Base-by-base conservation (phyloP, 2,797 vertebrate species). In the Psittacula derbiana region DNA sequence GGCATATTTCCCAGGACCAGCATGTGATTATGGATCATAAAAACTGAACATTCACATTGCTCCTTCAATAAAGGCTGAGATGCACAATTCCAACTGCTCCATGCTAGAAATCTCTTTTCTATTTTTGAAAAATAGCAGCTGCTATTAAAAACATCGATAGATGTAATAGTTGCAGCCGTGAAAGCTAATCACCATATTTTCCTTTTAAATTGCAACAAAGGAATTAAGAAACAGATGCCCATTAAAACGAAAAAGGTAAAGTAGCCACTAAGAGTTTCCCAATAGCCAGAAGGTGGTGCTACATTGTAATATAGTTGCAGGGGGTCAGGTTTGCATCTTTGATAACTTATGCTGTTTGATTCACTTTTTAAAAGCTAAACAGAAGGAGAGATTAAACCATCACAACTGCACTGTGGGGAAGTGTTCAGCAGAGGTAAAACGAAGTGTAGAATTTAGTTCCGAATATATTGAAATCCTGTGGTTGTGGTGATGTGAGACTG, bases 201-300 rank as follows among this genome's bases (percentile, higher is more conserved):
- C 73, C 58, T 74, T 79, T 83, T 90, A 71, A 87, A 88, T 90
- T 76, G 46, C 69, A 90, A 86, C 57, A 87, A 55, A 93, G 43
- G 52, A 94, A 76, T 86, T 87, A 49, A 71, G 86, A 75, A 91
- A 50, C 76, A 89, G 71, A 89, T 65, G 57, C 6, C 36, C 55
- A 50, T 65, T 74, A 81, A 76, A 90, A 27, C 0, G 3, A 41
- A 46, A 71, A 69, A 81, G 52, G 57, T 90, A 28, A 92, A 82
- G 75, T 33, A 93, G 27, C 71, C 73, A 36, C 28, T 67, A 81
- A 40, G 73, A 86, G 47, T 85, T 95, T 70, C 47, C 67, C 66
- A 69, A n/a, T 73, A 88, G 79, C 98, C 98, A 98, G 98, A 97
- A 98, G 98, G 96, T 98, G 98, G 97, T 96, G 96, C 97, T 98